These are phyloP conservation scores for Chaetodon trifasciatus DNA, from an alignment of 2,797 vertebrate genomes.

Conservation along the genomic window DNA sequence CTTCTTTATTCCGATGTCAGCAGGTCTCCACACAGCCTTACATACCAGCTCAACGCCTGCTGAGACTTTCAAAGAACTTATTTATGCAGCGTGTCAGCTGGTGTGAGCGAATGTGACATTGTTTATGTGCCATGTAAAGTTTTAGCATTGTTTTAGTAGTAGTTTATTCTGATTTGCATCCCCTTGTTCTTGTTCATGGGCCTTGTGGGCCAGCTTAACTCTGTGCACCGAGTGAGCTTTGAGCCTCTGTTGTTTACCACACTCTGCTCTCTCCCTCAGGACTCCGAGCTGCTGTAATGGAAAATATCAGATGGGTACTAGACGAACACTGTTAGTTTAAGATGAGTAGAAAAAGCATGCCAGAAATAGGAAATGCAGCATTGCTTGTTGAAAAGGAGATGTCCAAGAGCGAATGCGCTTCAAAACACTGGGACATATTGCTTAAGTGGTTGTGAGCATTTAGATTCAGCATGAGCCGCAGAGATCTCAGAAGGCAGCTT, in stretches of 20 bases:
- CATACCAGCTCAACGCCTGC: slow-evolving; percentile 3
- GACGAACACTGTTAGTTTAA: slow-evolving; percentile 45
- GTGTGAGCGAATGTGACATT: slow-evolving; percentile 25
- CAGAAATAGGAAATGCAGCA: slow-evolving; percentile 39
- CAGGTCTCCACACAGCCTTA: slow-evolving; percentile 1
- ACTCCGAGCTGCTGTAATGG: slow-evolving; percentile 64
- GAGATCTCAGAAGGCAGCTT: slow-evolving; percentile 31
- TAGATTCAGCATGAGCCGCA: slow-evolving; percentile 40
- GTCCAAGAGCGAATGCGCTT: slow-evolving; percentile 33
- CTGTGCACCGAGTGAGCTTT: slow-evolving; percentile 53
- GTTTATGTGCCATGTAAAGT: slow-evolving; percentile 58
- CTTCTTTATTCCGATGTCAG: not conserved
- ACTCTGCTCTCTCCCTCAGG: slow-evolving; percentile 73
- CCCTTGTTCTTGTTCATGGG: slow-evolving; percentile 53
- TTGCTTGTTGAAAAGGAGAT: slow-evolving; percentile 34
- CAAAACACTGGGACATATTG: slow-evolving; percentile 25
- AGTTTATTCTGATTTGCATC: slow-evolving; percentile 72
- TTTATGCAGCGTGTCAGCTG: slow-evolving; percentile 19
- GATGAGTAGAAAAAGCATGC: slow-evolving; percentile 4
- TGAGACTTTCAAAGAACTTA: slow-evolving; percentile 37
- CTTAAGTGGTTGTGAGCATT: slow-evolving; percentile 52
- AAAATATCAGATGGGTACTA: slow-evolving; percentile 79
- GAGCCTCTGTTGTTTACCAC: slow-evolving; percentile 81
- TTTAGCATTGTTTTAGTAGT: slow-evolving; percentile 64
- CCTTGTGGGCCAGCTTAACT: slow-evolving; percentile 75